phyloP scores from a whole-genome alignment of 2,797 vertebrate species.

The Liasis olivaceus region DNA sequence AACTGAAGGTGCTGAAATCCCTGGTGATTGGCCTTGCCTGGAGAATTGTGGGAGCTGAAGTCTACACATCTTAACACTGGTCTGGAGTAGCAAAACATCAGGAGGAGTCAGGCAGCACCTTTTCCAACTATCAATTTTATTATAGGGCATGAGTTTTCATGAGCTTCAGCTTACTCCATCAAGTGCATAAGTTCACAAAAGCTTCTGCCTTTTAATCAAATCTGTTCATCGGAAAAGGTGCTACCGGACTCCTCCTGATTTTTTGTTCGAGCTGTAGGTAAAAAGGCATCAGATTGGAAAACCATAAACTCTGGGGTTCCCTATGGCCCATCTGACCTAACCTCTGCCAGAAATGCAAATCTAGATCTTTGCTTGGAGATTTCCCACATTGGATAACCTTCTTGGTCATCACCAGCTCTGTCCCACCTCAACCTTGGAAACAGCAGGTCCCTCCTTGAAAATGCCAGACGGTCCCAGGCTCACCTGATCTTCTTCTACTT shows the following conservation, averaged over 20 bases:
- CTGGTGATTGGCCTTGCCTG: neutral
- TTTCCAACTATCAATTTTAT: neutral
- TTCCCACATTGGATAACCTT: neutral
- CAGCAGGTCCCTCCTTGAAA: neutral
- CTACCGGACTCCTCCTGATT: neutral
- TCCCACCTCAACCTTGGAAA: neutral
- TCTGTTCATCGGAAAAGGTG: neutral
- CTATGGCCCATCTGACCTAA: neutral
- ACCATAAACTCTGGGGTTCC: neutral
- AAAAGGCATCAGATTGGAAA: neutral
- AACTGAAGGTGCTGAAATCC: too few species aligned
- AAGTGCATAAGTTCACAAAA: neutral
- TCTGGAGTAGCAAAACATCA: neutral
- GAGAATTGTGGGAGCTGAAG: neutral
- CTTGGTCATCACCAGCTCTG: neutral
- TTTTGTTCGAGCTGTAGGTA: neutral
- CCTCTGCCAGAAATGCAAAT: neutral
- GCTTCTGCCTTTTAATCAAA: neutral
- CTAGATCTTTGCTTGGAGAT: neutral
- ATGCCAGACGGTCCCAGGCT: neutral
- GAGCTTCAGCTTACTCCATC: neutral
- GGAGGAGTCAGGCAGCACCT: neutral
- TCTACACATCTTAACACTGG: neutral
- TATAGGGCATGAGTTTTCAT: neutral
- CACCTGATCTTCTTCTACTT: neutral